Conservation (phyloP, 2,797 vertebrate species). For the Mycteria americana region DNA sequence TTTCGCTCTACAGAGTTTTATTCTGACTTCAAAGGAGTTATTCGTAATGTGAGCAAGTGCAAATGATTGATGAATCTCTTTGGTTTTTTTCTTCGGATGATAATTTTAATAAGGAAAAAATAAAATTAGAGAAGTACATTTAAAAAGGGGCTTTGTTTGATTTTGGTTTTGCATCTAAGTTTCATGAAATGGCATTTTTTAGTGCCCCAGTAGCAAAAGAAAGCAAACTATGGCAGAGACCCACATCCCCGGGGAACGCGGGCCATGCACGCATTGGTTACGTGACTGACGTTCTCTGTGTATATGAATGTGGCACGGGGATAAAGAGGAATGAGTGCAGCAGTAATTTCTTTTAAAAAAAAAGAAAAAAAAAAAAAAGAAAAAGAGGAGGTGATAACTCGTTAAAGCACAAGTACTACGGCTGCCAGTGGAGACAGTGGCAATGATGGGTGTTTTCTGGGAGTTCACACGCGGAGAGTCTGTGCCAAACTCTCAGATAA, state of each 20-base stretch:
- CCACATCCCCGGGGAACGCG: fast-evolving
- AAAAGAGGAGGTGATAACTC: slow-evolving; percentile 15
- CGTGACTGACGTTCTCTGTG: background rate
- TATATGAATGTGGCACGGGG: background rate
- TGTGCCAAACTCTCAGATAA: background rate
- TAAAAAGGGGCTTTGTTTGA: background rate
- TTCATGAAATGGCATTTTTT: background rate
- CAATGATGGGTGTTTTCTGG: background rate
- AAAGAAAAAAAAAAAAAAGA: background rate
- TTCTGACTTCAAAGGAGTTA: background rate
- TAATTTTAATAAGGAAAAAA: background rate
- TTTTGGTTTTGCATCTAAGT: background rate
- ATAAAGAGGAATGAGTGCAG: background rate
- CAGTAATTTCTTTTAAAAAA: background rate
- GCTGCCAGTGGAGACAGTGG: background rate
- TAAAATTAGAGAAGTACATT: background rate
- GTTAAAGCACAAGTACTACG: background rate
- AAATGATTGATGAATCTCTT: background rate
- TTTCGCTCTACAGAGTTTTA: background rate
- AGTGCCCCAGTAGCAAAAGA: background rate
- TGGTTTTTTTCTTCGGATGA: background rate
- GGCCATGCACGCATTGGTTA: fast-evolving
- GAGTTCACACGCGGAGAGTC: background rate
- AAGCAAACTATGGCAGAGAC: background rate
- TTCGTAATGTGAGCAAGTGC: background rate